These are phyloP conservation scores for Melinopterus prodromus DNA, from an alignment of 2,888 invertebrate genomes.

Conservation along the genomic window DNA sequence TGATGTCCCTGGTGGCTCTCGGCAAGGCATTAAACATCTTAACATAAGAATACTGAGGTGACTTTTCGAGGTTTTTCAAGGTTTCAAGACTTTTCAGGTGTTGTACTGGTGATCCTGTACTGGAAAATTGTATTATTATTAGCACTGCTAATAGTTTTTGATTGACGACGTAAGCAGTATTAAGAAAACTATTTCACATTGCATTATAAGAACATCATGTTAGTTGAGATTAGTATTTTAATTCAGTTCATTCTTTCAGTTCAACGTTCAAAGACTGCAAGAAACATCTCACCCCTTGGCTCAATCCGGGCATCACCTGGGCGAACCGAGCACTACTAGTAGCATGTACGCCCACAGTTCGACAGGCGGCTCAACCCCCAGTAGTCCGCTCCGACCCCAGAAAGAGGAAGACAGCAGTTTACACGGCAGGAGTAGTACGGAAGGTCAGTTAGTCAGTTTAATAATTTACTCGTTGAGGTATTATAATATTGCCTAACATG, in stretches of 20 bases:
- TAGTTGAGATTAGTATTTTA: not conserved
- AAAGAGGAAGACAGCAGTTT: constrained; percentile 72
- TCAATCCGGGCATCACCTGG: constrained; percentile 48
- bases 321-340: constrained; percentile 54
- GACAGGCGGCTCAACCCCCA: constrained; percentile 60
- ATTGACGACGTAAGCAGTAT: not conserved
- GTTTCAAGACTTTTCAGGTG: too few species aligned
- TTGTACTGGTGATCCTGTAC: too few species aligned
- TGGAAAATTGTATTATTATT: too few species aligned
- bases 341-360: constrained; percentile 59
- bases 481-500: too few species aligned
- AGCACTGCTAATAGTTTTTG: too few species aligned
- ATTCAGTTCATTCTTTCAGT: constrained; percentile 54
- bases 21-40: too few species aligned
- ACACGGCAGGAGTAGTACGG: constrained; percentile 69
- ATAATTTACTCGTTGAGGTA: too few species aligned
- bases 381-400: constrained; percentile 62
- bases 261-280: constrained; percentile 61
- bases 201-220: constrained; percentile 1
- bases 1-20: too few species aligned
- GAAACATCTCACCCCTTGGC: constrained; percentile 57
- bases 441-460: constrained; percentile 58
- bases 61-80: too few species aligned
- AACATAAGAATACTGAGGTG: too few species aligned
- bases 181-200: constrained; percentile 5